A percentile compares a stretch with the other conserved stretches of the same genome.
Conservation (phyloP, 2,797 vertebrate species). For the Anguilla marmorata region DNA sequence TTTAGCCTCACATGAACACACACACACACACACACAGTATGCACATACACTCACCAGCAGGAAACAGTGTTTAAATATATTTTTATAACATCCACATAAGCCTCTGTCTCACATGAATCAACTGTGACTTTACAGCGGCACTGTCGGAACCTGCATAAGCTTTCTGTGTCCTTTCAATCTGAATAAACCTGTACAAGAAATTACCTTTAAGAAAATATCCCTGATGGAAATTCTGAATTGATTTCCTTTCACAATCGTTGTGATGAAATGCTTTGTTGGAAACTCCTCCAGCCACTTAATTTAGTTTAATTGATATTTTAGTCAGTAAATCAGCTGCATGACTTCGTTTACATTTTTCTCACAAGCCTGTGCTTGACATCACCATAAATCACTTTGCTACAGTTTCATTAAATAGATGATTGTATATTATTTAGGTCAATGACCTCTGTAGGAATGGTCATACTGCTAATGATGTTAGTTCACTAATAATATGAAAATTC, state of each 20-base stretch:
- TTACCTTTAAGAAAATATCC: neutral
- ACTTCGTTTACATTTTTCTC: conserved; percentile 30
- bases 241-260: neutral
- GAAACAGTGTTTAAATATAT: too few relatives aligned
- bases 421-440: conserved; percentile 42
- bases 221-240: neutral
- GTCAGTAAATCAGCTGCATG: neutral
- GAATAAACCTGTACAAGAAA: conserved; percentile 10
- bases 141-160: neutral
- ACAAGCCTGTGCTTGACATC: neutral
- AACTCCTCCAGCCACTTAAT: neutral
- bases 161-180: neutral
- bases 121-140: neutral
- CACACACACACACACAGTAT: neutral
- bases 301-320: conserved; percentile 5
- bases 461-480: conserved; percentile 48
- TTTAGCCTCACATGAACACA: neutral
- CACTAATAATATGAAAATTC: conserved; percentile 22
- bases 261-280: neutral
- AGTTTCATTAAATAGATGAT: conserved; percentile 32
- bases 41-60: neutral
- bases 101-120: neutral
- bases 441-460: conserved; percentile 3
- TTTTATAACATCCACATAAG: neutral
- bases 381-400: conserved; percentile 30